Base-by-base conservation (phyloP, 2,113 vertebrate genomes). In the Bos javanicus region DNA sequence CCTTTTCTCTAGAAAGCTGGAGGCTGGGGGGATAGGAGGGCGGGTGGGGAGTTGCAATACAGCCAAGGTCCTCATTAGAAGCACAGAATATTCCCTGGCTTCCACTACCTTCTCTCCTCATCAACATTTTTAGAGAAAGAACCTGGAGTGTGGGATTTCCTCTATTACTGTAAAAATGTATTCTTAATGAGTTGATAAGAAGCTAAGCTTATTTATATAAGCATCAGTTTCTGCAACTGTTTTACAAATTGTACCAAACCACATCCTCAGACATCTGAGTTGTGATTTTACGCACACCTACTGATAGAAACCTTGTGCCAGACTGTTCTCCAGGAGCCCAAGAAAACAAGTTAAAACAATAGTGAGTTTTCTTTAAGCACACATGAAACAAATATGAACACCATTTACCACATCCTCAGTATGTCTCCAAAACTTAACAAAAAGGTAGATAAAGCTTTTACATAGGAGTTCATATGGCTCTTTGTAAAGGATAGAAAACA, bases 81-180 rank as follows among this genome's bases (percentile, higher is more conserved):
- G 67, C 83, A 87, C 83, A 74, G 9, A 7, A 23, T 7, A 26
- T 33, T 74, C 54, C 57, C 67, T 95, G 16, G 80, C 60, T 90
- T 94, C 86, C 67, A 16, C 50, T 36, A 95, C 87, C 82, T 95
- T 93, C 60, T 87, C 84, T 50, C 87, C 60, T 92, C 90, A 76
- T n/a, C 62, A n/a, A 15, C 26, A 46, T 62, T 90, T 76, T 80
- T 26, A 85, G 17, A 94, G 54, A 54, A 71, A 96, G 76, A 96
- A 74, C 54, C 14, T 74, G 36, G 33, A 85, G 11, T 36, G n/a
- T 56, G 26, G 46, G 10, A 26, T 83, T 88, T 83, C 13, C 50
- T 54, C 60, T 83, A 57, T 7, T 26, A 64, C 67, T 83, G 43
- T 74, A 94, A 87, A 19, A 78, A 59, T 56, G 8, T 54, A 14